Base-by-base conservation (phyloP, 2,797 vertebrate species). In the Tenualosa thibaudeaui region DNA sequence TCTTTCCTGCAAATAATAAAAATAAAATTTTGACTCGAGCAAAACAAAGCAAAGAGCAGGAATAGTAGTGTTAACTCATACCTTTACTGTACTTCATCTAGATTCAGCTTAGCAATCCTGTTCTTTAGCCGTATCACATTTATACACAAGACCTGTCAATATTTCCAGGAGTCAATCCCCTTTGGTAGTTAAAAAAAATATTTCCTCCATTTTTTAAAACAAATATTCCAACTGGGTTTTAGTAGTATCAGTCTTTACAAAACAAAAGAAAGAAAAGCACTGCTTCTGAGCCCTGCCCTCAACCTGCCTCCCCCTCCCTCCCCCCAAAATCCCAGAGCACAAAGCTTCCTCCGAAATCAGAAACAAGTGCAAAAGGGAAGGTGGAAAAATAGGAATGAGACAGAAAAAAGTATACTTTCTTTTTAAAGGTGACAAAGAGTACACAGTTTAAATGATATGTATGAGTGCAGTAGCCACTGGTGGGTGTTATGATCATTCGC, bases 131-230 rank as follows among this genome's bases (percentile, higher is more conserved):
- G 92, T 86, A 89, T 91, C 89, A 91, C 90, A 91, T 92, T 92
- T 90, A 88, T 82, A 89, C 89, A 93, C 90, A 92, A 78, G 89
- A 91, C 90, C 90, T 90, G 90, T 92, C 91, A 90, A 88, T 91
- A 92, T 78, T 92, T 88, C 71, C 89, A 91, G 87, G 91, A 93
- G 92, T 93, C 88, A 85, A 88, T 85, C 89, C 86, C 91, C 90
- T 94, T 94, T 94, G 92, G 91, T 94, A 93, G 92, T 93, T 91
- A 93, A 93, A 94, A 93, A 94, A 93, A 94, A 94, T 89, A 92
- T 91, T 92, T 93, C 91, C 91, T 94, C 93, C 92, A 90, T 94
- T 94, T 94, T 31, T 88, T 94, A 93, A 95, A 94, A 94, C 95
- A 95, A 94, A 94, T 94, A 94, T 93, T 94, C 88, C 86, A 93